A percentile compares a stretch with the other conserved stretches of the same genome.
Evolutionary conservation across 2,888 invertebrate species (phyloP).

Genomic region (Drosophila meridionalis): DNA sequence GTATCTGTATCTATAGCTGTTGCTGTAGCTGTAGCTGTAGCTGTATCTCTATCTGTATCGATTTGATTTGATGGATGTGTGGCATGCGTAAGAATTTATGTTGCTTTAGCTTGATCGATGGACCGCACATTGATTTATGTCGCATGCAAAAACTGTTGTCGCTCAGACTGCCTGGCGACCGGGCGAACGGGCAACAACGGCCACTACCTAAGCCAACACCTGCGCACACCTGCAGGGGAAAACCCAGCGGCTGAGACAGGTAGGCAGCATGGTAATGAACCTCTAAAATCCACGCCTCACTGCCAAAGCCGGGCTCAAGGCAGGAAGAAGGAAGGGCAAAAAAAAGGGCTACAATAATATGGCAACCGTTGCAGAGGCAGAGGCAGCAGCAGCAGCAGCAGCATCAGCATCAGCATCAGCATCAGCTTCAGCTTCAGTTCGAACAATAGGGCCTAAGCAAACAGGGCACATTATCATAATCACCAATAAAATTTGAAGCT

Average conservation of each 20-base stretch:
- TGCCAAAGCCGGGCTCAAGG: constrained; percentile 49
- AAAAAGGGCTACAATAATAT: constrained; percentile 66
- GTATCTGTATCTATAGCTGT: constrained; percentile 20
- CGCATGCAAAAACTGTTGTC: constrained; percentile 58
- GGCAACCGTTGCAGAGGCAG: neutral
- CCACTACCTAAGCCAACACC: constrained; percentile 47
- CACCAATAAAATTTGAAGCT: constrained; percentile 72
- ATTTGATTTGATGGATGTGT: constrained; percentile 73
- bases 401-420: constrained; percentile 4
- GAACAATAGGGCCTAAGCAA: constrained; percentile 61
- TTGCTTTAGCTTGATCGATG: constrained; percentile 68
- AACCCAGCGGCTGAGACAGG: constrained; percentile 47
- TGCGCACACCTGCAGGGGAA: constrained; percentile 68
- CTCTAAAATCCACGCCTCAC: constrained; percentile 81
- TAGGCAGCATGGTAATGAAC: constrained; percentile 67
- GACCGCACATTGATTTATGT: constrained; percentile 66
- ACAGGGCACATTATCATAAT: constrained; percentile 73
- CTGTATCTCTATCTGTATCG: constrained; percentile 32
- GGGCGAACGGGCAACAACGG: neutral
- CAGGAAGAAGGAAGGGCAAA: constrained; percentile 11
- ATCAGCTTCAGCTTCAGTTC: neutral
- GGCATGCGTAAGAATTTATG: constrained; percentile 80
- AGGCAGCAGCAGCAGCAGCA: neutral
- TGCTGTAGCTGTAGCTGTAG: constrained; percentile 23
- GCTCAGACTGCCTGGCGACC: constrained; percentile 68